Base-by-base conservation (phyloP, 2,113 vertebrate genomes). In the Tachysurus vachellii region DNA sequence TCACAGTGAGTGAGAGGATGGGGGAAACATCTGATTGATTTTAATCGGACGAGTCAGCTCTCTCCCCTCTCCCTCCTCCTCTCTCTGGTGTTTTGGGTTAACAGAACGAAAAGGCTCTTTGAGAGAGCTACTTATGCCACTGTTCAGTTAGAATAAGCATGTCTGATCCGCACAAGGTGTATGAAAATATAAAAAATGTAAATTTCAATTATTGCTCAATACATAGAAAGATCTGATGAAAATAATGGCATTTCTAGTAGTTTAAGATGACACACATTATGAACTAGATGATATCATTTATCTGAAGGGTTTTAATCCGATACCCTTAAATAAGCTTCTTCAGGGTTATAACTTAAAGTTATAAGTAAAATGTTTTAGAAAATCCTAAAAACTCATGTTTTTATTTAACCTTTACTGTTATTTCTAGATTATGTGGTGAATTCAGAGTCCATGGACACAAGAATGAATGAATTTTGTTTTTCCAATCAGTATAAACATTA, bases 21-120 rank as follows among this genome's bases (percentile, higher is more conserved):
- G 77, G 54, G 73, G 84, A 82, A 90, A 82, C 61, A 86, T 80
- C 85, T 88, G 86, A 93, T 85, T 91, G 89, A 89, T 92, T 91
- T 79, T 61, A 87, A 88, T 89, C 53, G 26, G 79, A 90, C 68
- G 81, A 91, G 88, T 92, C 89, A 89, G 91, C 88, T 90, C 84
- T 68, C 89, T 81, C 86, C n/a, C 8, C 44, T 12, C 14, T 47
- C 53, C 70, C 47, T 42, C 56, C 31, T 26, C 31, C 56, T 4
- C 5, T 61, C 31, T 10, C 57, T 80, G 2, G 57, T 61, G 19
- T 42, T 61, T 44, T 26, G n/a, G 57, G 4, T 81, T 42, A 59
- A 80, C 9, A 26, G 54, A 59, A 61, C 42, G 36, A 59, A 56
- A 44, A 54, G 6, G 36, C 21, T 47, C 21, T 57, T 17, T 57